Evolutionary conservation across 1,140 invertebrate genomes (phyloP).

Genomic region (Bombus waltoni): DNA sequence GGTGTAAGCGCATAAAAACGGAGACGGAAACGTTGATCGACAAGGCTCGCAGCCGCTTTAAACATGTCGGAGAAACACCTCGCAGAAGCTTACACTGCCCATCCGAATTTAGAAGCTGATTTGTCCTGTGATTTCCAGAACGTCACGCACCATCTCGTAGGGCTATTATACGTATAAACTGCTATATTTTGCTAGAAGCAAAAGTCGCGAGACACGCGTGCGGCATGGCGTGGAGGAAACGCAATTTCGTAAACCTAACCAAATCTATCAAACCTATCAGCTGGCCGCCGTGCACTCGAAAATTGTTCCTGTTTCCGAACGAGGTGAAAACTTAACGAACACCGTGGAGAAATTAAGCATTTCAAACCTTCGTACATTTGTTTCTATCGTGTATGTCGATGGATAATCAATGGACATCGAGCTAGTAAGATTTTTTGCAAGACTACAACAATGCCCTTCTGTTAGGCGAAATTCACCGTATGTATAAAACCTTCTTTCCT

Average conservation of each 20-base stretch:
- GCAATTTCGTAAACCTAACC: not conserved
- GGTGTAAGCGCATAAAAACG: conserved; percentile 24
- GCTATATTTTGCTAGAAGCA: conserved; percentile 5
- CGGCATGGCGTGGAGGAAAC: not conserved
- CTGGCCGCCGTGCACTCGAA: conserved; percentile 1
- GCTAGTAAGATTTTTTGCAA: not conserved
- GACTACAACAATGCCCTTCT: not conserved
- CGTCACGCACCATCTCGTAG: conserved; percentile 6
- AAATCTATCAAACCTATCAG: not conserved
- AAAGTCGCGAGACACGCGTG: not conserved
- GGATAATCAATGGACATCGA: not conserved
- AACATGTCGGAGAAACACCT: conserved; percentile 54
- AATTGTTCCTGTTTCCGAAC: conserved; percentile 22
- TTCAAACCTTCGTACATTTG: not conserved
- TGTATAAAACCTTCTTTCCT: not conserved
- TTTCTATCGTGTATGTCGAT: conserved; percentile 5
- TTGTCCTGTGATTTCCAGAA: conserved; percentile 64
- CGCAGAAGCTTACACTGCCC: conserved; percentile 73
- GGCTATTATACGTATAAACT: not conserved
- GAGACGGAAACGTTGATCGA: conserved; percentile 4
- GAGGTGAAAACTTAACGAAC: not conserved
- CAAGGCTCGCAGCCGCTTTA: conserved; percentile 3
- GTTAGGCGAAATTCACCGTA: not conserved
- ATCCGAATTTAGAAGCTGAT: conserved; percentile 69
- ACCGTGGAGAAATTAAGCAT: not conserved